Evolutionary conservation across 2,888 invertebrate species (phyloP), one percentile per base, ranked within the genome.

Genomic region (Amphipoea lucens): DNA sequence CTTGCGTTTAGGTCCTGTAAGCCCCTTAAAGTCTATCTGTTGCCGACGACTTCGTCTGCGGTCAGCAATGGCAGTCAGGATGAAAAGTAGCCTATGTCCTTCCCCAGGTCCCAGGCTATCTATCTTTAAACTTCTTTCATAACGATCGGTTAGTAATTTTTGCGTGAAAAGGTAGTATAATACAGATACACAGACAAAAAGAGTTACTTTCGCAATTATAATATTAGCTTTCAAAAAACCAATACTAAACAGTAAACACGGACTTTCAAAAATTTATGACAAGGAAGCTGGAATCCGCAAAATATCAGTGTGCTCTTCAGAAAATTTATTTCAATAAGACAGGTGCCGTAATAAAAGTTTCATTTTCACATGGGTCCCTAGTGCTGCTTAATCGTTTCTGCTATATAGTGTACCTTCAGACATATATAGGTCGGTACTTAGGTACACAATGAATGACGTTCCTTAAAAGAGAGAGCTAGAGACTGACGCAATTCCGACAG

Each of bases 381-480:
- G n/a, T 48, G 23, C 71, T 75, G 45, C 48, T 60, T 36, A 65
- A 62, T n/a, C 12, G 68, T 54, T 68, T 40, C 54, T 74, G n/a
- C n/a, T 54, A 17, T 45, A 29, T n/a, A 57, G 48, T 79, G 42
- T 54, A 29, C 20, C n/a, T n/a, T 48, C 23, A 63, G 20, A 69
- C n/a, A 14, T 45, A 45, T 45, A 40, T 65, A 40, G 20, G 4
- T 65, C 9, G 3, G 20, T 36, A 29, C 17, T 17, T 48, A 66
- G 2, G 36, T 75, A 74, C 40, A 76, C 57, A 78, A 78, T 82
- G 12, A 78, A 51, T 73, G 36, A 78, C 36, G 66, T 51, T 76
- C 83, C 86, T 74, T 86, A 82, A 73, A 82, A 78, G 84, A n/a
- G 12, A 63, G 57, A 63, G 71, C 48, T 78, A 79, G 48, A 69